A percentile compares a stretch with the other conserved stretches of the same genome.
Evolutionary conservation across 2,797 vertebrate species (phyloP).

Genomic region (Pseudopleuronectes americanus): DNA sequence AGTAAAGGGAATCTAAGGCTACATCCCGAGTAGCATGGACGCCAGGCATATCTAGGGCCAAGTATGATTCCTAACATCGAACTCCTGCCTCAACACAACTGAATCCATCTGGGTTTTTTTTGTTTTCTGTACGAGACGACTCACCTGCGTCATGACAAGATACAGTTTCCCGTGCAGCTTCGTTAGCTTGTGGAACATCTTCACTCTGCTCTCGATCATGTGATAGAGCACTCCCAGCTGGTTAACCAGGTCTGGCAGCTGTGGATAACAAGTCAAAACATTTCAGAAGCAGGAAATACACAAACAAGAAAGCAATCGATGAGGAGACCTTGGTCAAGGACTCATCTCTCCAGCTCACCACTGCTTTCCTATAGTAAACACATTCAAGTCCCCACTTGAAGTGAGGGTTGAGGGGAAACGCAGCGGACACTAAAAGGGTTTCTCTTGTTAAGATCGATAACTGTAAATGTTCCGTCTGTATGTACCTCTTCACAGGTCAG

Average conservation of each 20-base stretch:
- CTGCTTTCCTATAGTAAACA: background rate
- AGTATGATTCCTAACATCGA: background rate
- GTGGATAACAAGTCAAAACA: constrained; percentile 18
- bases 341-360: background rate
- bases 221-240: constrained; percentile 94
- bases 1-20: too few species aligned
- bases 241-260: constrained; percentile 94
- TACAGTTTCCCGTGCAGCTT: constrained; percentile 95
- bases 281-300: constrained; percentile 8
- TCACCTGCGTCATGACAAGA: constrained; percentile 92
- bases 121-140: background rate
- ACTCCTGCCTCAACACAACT: background rate
- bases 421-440: background rate
- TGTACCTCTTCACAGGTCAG: background rate
- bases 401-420: too few species aligned
- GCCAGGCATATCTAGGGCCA: too few species aligned
- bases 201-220: constrained; percentile 96
- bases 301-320: background rate
- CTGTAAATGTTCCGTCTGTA: background rate
- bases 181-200: constrained; percentile 92
- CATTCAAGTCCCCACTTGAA: background rate
- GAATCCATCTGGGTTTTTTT: background rate
- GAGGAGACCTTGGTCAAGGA: background rate
- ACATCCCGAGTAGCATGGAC: too few species aligned
- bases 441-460: background rate